These are phyloP conservation scores for Strix occidentalis DNA, from an alignment of 2,797 vertebrate species.

Conservation along the genomic window DNA sequence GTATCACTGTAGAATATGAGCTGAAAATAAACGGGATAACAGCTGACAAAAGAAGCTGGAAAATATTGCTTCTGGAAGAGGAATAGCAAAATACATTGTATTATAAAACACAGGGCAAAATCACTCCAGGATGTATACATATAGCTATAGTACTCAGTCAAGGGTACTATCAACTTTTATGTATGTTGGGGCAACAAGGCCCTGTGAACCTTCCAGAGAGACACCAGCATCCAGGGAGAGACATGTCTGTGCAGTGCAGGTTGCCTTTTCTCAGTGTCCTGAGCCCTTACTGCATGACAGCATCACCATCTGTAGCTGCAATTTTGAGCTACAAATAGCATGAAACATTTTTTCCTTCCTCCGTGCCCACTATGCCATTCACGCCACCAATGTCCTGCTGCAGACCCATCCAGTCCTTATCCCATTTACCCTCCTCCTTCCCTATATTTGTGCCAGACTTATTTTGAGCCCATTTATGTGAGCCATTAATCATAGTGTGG, in stretches of 20 bases:
- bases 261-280: neutral
- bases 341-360: conserved; percentile 72
- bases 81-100: neutral
- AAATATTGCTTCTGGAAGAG: neutral
- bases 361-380: conserved; percentile 78
- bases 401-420: conserved; percentile 60
- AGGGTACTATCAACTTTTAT: neutral
- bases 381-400: conserved; percentile 70
- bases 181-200: fast-evolving
- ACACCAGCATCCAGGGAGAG: neutral
- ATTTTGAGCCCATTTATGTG: conserved; percentile 77
- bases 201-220: neutral
- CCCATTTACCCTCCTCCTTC: conserved; percentile 7
- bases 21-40: neutral
- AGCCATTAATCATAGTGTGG: conserved; percentile 80
- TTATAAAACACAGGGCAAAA: neutral
- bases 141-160: neutral
- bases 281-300: conserved; percentile 62
- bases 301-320: conserved; percentile 77
- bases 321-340: conserved; percentile 84
- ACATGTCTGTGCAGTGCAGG: neutral
- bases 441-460: conserved; percentile 69
- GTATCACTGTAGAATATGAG: neutral
- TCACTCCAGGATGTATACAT: neutral
- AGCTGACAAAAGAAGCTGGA: neutral